Evolutionary conservation across 2,888 invertebrate species (phyloP).

Genomic region (Electrophaes corylata): DNA sequence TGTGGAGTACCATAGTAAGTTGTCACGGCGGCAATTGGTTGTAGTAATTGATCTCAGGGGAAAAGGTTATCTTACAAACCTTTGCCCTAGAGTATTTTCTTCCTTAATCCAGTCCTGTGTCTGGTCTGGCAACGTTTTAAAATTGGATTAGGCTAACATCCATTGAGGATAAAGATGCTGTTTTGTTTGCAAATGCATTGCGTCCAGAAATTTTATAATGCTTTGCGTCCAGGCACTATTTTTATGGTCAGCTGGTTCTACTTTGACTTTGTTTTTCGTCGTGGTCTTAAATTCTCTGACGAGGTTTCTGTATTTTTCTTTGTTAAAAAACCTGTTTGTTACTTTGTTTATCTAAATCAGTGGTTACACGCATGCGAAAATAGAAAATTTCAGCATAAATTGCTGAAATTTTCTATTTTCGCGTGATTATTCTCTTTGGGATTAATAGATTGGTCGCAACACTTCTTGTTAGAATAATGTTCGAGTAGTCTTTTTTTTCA

Average conservation of each 20-base stretch:
- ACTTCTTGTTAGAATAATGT: too few relatives aligned
- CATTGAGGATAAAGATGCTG: slow-evolving; percentile 53
- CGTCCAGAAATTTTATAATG: slow-evolving; percentile 30
- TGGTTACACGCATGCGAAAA: too few relatives aligned
- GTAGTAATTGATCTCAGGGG: not conserved
- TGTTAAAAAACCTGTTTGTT: not conserved
- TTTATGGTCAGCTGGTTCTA: slow-evolving; percentile 8
- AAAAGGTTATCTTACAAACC: too few relatives aligned
- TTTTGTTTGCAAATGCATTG: slow-evolving; percentile 39
- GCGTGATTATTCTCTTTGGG: too few relatives aligned
- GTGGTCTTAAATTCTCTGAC: not conserved
- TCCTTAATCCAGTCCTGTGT: slow-evolving; percentile 47
- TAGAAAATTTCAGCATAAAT: too few relatives aligned
- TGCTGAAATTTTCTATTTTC: too few relatives aligned
- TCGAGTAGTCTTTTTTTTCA: too few relatives aligned
- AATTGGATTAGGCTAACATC: slow-evolving; percentile 68
- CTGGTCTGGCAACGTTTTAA: slow-evolving; percentile 75
- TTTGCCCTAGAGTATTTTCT: slow-evolving; percentile 50
- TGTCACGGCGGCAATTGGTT: too few relatives aligned
- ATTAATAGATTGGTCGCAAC: too few relatives aligned
- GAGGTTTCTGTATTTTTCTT: not conserved
- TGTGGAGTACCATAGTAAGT: too few relatives aligned
- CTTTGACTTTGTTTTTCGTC: not conserved
- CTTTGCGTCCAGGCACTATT: slow-evolving; percentile 18
- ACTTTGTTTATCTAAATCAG: too few relatives aligned